These are phyloP conservation scores for Mohoua ochrocephala DNA, from an alignment of 2,113 vertebrate genomes.

Conservation along the genomic window DNA sequence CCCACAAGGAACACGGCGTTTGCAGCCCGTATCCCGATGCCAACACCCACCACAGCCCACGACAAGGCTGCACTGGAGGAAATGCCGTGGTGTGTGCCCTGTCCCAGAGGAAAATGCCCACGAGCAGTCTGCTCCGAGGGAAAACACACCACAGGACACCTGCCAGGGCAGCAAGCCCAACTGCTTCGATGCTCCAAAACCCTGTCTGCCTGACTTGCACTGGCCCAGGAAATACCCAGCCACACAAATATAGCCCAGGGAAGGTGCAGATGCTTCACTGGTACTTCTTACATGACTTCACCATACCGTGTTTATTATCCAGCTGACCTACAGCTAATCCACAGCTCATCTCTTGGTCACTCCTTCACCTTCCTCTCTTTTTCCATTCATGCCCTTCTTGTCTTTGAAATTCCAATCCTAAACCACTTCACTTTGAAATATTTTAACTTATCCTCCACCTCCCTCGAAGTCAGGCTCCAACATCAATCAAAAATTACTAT, in stretches of 20 bases:
- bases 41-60: not conserved
- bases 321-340: not conserved
- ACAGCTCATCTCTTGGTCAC: not conserved
- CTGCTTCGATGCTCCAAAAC: not conserved
- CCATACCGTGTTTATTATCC: accelerated
- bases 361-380: not conserved
- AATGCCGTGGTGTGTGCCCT: not conserved
- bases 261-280: not conserved
- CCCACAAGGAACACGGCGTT: accelerated
- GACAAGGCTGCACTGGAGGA: not conserved
- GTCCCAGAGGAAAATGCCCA: not conserved
- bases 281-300: not conserved
- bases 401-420: not conserved
- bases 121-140: not conserved
- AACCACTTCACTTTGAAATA: not conserved
- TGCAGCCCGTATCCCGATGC: accelerated
- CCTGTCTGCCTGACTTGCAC: not conserved
- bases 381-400: not conserved
- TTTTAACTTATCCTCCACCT: not conserved
- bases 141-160: not conserved
- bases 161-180: not conserved
- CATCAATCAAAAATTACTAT: not conserved
- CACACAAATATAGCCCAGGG: not conserved
- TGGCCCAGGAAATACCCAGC: not conserved
- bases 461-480: not conserved